Base-by-base conservation (phyloP, 1,140 invertebrate species). In the Steinernema feltiae region DNA sequence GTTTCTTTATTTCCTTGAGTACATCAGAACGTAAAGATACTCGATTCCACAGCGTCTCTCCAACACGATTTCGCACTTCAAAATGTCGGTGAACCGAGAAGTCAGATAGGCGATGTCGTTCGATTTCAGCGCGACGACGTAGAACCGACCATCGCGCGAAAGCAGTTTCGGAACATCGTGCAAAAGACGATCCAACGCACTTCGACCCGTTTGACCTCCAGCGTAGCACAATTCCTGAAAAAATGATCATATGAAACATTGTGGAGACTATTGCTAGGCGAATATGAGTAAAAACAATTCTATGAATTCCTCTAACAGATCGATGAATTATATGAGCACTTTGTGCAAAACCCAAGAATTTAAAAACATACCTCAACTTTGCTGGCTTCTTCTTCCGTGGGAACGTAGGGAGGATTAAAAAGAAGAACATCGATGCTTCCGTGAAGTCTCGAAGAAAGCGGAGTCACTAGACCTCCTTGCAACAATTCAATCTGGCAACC, bases 401-500 rank as follows among this genome's bases (percentile, higher is more conserved):
- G 92, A 53, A 98, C 95, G 89, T 99, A 99, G 0, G 97, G 97
- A 0, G 97, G 95, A 90, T 99, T 99, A 82, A 97, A 99, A 70
- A 99, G 82, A 71, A 99, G 88, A 27, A 98, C 74, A 90, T 99
- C 96, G 84, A 91, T 85, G 71, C 79, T 72, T 3, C 83, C 79
- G 41, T 77, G 70, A 1, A 87, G 75, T 32, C 85, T 77, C 24
- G 82, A 72, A 31, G 80, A 87, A 81, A 87, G 83, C 85, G 41
- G 88, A 82, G 69, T 31, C 0, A 87, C 80, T 78, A 95, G 88
- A 88, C 93, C 90, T 88, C 91, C 91, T 74, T 89, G 89, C 0
- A 94, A 79, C 24, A 90, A 81, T 79, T 94, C 90, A 21, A 94
- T 81, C n/a, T 72, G 53, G 72, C 71, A 74, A 17, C 74, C 30